Evolutionary conservation across 2,797 vertebrate genomes (phyloP), one percentile per base, ranked within the genome.

Genomic region (Acipenser transmontanus): DNA sequence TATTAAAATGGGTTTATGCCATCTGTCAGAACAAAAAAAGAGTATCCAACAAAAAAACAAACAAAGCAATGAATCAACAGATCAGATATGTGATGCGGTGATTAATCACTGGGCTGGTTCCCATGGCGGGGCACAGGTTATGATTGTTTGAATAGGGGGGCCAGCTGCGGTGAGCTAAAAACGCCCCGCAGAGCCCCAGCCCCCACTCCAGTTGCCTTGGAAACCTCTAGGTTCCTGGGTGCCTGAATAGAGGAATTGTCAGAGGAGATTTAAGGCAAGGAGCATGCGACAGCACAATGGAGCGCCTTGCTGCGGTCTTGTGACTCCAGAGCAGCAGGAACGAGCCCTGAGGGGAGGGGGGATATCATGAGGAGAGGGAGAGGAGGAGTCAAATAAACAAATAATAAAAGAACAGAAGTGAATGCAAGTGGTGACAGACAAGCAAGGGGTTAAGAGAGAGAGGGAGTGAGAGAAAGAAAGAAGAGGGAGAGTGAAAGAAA

Each of bases 201-300:
- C 6, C 70, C 10, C 61, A n/a, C 52, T 34, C 14, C 47, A n/a
- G 6, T 83, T 47, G 65, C 61, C 74, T 80, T 81, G 76, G 77
- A 59, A 79, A 82, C 76, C 59, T n/a, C 68, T 75, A 72, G 78
- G 76, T 81, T 67, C 69, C 68, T 56, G 66, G 17, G 68, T 69
- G 68, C 72, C 77, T 77, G 76, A 81, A 83, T 77, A 69, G 75
- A 68, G 56, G 66, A 82, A 80, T 81, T 76, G 78, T 73, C 74
- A 47, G 54, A 69, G 77, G 70, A 76, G 73, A 77, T 81, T 81
- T 78, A 73, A 84, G 80, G 77, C 70, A 75, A 68, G 70, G 72
- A 74, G 77, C 78, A 80, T 85, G 82, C 80, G 85, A 87, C 74
- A 57, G 72, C 66, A 62, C 69, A 59, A 69, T 71, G 69, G 59